Evolutionary conservation across 2,888 invertebrate genomes (phyloP).

Genomic region (Antheraea assamensis): DNA sequence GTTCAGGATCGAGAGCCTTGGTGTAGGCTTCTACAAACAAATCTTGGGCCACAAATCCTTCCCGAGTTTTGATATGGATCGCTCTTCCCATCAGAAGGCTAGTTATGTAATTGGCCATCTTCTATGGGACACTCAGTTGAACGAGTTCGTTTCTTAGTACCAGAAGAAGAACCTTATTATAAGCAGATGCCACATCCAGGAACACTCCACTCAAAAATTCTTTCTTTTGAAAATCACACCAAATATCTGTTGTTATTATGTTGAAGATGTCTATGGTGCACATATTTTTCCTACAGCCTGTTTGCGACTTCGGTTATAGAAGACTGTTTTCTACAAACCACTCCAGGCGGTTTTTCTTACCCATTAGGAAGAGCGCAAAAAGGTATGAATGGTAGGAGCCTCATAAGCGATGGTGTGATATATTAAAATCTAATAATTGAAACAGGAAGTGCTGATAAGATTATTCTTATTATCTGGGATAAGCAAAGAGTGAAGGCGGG

Average conservation of each 20-base stretch:
- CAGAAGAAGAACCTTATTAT: conserved; percentile 24
- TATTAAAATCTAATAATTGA: no score
- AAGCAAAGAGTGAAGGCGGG: no score
- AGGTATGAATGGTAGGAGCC: no score
- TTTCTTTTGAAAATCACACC: not conserved
- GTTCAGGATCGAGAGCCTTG: not conserved
- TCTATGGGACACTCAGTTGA: conserved; percentile 22
- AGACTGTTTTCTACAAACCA: no score
- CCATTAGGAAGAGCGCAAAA: no score
- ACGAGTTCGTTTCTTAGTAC: conserved; percentile 22
- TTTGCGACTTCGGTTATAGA: no score
- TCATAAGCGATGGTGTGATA: no score
- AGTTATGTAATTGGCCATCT: not conserved
- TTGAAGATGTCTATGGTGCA: conserved; percentile 30
- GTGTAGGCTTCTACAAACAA: not conserved
- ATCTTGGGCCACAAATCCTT: no score
- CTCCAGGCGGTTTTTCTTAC: no score
- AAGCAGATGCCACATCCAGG: conserved; percentile 22
- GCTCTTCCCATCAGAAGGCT: conserved; percentile 11
- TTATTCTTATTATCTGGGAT: no score
- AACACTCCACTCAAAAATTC: conserved; percentile 17
- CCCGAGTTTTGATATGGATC: no score
- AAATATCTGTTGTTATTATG: conserved; percentile 21
- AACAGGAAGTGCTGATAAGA: no score
- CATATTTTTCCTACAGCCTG: not conserved